phyloP scores from a whole-genome alignment of 2,888 invertebrate genomes.

The Cenopis cana region DNA sequence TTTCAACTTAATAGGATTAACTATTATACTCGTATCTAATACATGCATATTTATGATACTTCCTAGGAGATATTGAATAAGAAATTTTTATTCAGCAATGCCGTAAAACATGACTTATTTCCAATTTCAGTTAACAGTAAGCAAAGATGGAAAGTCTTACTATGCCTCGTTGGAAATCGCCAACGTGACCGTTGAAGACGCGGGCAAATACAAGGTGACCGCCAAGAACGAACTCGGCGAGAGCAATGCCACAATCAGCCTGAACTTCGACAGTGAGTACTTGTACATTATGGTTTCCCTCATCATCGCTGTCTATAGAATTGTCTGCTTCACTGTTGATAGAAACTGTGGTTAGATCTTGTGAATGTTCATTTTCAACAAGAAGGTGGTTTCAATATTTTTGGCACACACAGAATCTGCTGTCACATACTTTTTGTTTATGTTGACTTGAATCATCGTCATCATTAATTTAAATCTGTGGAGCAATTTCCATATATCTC shows the following conservation, averaged over 20 bases:
- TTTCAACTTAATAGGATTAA: background rate
- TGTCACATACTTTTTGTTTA: background rate
- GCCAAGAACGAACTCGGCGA: constrained; percentile 99
- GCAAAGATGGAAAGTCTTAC: constrained; percentile 97
- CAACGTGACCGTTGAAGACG: constrained; percentile 98
- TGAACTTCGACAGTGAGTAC: constrained; percentile 99
- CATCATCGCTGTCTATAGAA: constrained; percentile 1
- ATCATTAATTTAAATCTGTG: too few relatives aligned
- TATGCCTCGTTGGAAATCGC: constrained; percentile 96
- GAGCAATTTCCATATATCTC: too few relatives aligned
- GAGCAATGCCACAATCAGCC: constrained; percentile 98
- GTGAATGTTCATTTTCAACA: background rate
- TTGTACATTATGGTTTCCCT: constrained; percentile 5
- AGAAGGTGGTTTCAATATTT: background rate
- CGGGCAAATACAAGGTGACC: constrained; percentile 98
- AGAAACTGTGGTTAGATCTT: background rate
- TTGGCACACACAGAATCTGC: background rate
- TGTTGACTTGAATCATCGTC: too few relatives aligned
- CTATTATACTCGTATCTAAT: background rate
- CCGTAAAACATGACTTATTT: background rate
- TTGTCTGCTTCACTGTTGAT: background rate
- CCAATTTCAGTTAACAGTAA: constrained; percentile 89
- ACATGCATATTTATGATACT: background rate
- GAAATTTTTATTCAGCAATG: background rate
- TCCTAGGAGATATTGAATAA: too few relatives aligned